phyloP scores from a whole-genome alignment of 2,797 vertebrate species.

The Clarias fuscus region DNA sequence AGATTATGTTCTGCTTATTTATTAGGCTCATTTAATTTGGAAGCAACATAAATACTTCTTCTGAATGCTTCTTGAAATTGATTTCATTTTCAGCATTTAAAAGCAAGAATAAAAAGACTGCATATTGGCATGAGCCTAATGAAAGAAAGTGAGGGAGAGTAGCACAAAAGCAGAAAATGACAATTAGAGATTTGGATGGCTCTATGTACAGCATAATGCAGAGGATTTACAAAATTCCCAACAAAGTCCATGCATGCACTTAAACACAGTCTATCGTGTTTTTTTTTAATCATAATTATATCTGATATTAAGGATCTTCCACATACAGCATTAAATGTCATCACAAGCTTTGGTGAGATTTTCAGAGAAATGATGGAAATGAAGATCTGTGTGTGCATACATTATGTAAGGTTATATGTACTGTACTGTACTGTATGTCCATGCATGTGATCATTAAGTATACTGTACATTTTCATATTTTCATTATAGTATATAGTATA shows the following conservation, averaged over 20 bases:
- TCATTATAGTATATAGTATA: neutral
- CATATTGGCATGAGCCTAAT: neutral
- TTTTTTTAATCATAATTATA: neutral
- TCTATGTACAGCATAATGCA: neutral
- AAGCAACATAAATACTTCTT: neutral
- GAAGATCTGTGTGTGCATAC: neutral
- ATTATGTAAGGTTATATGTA: neutral
- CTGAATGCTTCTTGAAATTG: neutral
- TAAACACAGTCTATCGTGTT: neutral
- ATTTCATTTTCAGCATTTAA: neutral
- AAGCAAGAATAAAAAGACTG: neutral
- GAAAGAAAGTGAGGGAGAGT: neutral
- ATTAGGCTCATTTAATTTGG: neutral
- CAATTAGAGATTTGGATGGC: neutral
- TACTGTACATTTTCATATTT: no score
- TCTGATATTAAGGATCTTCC: slow-evolving; percentile 4
- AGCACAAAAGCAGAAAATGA: neutral
- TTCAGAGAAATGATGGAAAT: neutral
- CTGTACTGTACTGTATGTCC: neutral
- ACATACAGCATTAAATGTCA: slow-evolving; percentile 25
- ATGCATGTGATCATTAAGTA: neutral
- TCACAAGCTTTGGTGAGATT: slow-evolving; percentile 9
- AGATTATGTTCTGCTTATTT: neutral
- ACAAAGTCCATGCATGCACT: neutral
- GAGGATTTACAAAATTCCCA: neutral